A percentile compares a stretch with the other conserved stretches of the same genome.
Evolutionary conservation across 2,113 vertebrate genomes (phyloP).

Genomic region (Rissa tridactyla): DNA sequence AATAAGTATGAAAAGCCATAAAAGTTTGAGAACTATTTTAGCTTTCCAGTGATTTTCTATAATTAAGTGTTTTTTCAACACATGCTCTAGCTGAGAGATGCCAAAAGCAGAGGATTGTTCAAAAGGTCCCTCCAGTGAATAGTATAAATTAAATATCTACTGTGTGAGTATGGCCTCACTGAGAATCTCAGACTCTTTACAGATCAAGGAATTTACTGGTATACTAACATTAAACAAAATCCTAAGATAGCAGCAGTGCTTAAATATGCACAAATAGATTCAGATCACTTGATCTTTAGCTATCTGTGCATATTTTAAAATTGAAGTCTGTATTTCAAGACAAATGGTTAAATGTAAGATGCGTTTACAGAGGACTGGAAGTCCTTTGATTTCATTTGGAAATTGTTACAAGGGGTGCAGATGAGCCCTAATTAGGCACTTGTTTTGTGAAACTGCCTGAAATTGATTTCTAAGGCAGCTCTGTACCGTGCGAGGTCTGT

Average conservation of each 20-base stretch:
- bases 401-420: slow-evolving; percentile 6
- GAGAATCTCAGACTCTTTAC: slow-evolving; percentile 28
- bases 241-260: slow-evolving; percentile 37
- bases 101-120: slow-evolving; percentile 42
- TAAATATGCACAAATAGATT: slow-evolving; percentile 49
- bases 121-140: slow-evolving; percentile 40
- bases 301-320: slow-evolving; percentile 52
- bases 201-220: slow-evolving; percentile 46
- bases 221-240: slow-evolving; percentile 34
- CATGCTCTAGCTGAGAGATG: slow-evolving; percentile 47
- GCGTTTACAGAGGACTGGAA: slow-evolving; percentile 19
- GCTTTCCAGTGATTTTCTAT: slow-evolving; percentile 72
- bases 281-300: slow-evolving; percentile 51
- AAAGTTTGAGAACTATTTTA: slow-evolving; percentile 62
- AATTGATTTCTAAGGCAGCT: slow-evolving; percentile 13
- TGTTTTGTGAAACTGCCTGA: background rate
- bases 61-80: slow-evolving; percentile 60
- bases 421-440: slow-evolving; percentile 37
- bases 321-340: slow-evolving; percentile 46
- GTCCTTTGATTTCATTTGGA: slow-evolving; percentile 44
- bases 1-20: slow-evolving; percentile 10
- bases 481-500: background rate
- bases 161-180: slow-evolving; percentile 41
- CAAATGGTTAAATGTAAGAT: slow-evolving; percentile 32
- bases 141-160: slow-evolving; percentile 56